Evolutionary conservation across 2,888 invertebrate species (phyloP).

Genomic region (Tuberolachnus salignus): DNA sequence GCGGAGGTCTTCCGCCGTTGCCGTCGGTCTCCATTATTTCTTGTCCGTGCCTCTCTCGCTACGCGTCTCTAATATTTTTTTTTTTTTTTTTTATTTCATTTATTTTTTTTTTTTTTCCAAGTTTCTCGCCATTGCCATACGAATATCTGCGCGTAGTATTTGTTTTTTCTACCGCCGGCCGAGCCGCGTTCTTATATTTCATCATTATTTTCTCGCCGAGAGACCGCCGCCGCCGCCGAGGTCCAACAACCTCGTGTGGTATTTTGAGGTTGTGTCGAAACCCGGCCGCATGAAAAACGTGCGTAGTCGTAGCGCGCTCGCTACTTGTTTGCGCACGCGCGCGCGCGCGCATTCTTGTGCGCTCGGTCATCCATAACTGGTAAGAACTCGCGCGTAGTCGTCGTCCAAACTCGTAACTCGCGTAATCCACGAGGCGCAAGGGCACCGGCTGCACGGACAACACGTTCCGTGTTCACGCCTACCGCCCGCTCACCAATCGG

Average conservation of each 20-base stretch:
- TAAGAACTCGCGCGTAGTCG: too few species aligned
- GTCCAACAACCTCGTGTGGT: background rate
- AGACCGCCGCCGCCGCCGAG: too few species aligned
- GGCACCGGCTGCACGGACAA: background rate
- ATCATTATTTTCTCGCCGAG: too few species aligned
- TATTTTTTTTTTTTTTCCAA: background rate
- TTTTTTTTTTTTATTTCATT: background rate
- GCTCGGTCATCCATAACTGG: background rate
- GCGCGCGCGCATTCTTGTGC: background rate
- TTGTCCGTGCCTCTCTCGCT: too few species aligned
- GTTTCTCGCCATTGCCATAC: background rate
- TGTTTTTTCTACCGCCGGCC: too few species aligned
- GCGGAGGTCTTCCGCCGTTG: background rate
- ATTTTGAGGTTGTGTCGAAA: constrained; percentile 4
- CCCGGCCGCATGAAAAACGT: constrained; percentile 1
- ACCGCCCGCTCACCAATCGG: too few species aligned
- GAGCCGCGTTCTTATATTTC: too few species aligned
- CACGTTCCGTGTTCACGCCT: too few species aligned
- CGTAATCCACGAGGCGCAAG: background rate
- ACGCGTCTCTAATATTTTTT: background rate
- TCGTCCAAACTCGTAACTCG: too few species aligned
- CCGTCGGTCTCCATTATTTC: background rate
- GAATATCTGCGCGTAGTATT: too few species aligned
- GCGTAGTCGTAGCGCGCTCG: constrained; percentile 6
- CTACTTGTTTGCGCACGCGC: background rate